Evolutionary conservation across 1,140 invertebrate genomes (phyloP).

Genomic region (Zophobas atratus): DNA sequence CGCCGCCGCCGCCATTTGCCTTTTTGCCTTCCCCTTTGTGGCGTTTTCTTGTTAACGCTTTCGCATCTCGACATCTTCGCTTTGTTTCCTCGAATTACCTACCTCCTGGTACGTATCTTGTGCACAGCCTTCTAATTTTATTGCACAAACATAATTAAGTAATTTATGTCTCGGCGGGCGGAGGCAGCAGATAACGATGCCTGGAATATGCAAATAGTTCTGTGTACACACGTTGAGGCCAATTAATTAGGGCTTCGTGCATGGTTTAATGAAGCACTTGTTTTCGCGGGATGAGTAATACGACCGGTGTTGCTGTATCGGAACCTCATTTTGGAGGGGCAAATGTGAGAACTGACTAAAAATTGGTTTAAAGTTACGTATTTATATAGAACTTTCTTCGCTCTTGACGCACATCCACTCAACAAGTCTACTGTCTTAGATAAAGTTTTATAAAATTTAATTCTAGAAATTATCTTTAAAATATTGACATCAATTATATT

Average conservation of each 20-base stretch:
- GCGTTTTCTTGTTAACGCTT: conserved; percentile 32
- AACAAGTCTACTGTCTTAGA: no score
- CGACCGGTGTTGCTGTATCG: no score
- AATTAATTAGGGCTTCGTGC: conserved; percentile 42
- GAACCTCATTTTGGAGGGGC: no score
- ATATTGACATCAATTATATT: no score
- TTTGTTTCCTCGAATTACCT: conserved; percentile 32
- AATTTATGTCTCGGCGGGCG: conserved; percentile 41
- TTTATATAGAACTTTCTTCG: no score
- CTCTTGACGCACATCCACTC: no score
- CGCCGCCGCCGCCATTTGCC: conserved; percentile 32
- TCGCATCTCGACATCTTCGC: conserved; percentile 17
- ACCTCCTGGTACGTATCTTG: conserved; percentile 23
- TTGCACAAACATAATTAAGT: conserved; percentile 44
- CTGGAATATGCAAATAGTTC: conserved; percentile 47
- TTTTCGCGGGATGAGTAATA: not conserved
- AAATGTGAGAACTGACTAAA: no score
- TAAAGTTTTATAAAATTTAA: no score
- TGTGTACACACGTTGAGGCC: conserved; percentile 39
- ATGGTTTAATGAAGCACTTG: conserved; percentile 32
- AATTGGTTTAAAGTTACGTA: no score
- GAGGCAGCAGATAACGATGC: conserved; percentile 32
- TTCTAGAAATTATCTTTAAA: no score
- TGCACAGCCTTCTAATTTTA: conserved; percentile 20
- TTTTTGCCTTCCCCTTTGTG: conserved; percentile 23